A percentile compares a stretch with the other conserved stretches of the same genome.
Evolutionary conservation across 2,888 invertebrate species (phyloP).

Genomic region (Polydrusus pterygomalis): DNA sequence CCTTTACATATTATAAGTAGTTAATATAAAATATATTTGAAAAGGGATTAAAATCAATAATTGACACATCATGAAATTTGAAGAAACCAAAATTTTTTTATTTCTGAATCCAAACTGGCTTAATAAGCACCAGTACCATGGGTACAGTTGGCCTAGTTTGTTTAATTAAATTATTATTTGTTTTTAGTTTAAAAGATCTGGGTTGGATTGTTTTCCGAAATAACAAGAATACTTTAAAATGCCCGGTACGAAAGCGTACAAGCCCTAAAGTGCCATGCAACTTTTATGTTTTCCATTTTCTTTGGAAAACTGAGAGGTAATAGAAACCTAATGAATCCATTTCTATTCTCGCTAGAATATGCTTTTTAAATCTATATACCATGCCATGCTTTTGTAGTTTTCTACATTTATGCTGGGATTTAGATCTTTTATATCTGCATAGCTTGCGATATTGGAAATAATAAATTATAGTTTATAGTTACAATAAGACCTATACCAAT

Average conservation of each 20-base stretch:
- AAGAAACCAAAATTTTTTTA: too few relatives aligned
- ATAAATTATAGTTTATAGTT: conserved; percentile 17
- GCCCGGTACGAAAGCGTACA: conserved; percentile 3
- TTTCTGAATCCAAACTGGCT: too few relatives aligned
- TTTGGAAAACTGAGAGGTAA: conserved; percentile 13
- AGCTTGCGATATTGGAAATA: conserved; percentile 17
- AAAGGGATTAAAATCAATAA: too few relatives aligned
- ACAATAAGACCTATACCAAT: not conserved
- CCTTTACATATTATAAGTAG: too few relatives aligned
- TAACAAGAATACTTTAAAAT: conserved; percentile 12
- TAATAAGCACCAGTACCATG: too few relatives aligned
- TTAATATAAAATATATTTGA: too few relatives aligned
- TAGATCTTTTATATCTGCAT: conserved; percentile 11
- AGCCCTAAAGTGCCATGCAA: conserved; percentile 19
- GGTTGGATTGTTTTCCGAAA: not conserved
- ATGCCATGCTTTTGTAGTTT: conserved; percentile 16
- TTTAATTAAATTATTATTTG: too few relatives aligned
- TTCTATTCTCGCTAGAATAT: conserved; percentile 30
- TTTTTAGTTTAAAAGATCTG: not conserved
- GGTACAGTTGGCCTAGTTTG: too few relatives aligned
- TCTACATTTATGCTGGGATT: conserved; percentile 16
- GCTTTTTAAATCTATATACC: conserved; percentile 28
- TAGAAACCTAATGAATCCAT: conserved; percentile 29
- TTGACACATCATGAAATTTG: too few relatives aligned
- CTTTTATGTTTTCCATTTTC: conserved; percentile 30